Percentiles rank a stretch among this genome's conserved stretches.
phyloP scores from a whole-genome alignment of 2,888 invertebrate species.

The Cistogaster globosa region DNA sequence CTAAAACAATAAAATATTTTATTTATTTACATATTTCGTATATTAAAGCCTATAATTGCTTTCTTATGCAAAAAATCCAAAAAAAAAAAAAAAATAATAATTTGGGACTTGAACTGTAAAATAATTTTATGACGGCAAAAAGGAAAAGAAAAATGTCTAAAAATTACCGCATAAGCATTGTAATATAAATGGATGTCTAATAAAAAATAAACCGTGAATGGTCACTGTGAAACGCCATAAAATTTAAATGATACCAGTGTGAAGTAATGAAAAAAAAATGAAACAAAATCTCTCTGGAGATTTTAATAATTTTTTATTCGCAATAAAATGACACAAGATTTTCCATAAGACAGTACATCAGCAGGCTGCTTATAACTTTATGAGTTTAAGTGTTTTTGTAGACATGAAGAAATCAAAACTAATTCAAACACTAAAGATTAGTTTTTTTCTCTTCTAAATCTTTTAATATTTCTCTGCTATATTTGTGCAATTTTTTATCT shows the following conservation, averaged over 20 bases:
- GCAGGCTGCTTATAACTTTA: background rate
- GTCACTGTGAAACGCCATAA: no score
- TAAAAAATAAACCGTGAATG: no score
- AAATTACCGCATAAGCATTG: no score
- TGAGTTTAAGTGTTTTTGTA: conserved; percentile 2
- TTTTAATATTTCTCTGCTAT: background rate
- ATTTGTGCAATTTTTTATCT: conserved; percentile 7
- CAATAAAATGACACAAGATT: conserved; percentile 2
- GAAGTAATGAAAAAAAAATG: background rate
- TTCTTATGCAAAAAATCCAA: no score
- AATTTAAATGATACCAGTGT: background rate
- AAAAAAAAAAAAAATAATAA: no score
- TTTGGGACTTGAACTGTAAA: no score
- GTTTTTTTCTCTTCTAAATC: background rate
- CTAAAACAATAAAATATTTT: no score
- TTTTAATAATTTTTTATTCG: background rate
- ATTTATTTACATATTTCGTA: no score
- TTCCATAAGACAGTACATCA: conserved; percentile 1
- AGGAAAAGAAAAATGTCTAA: no score
- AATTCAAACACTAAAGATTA: background rate
- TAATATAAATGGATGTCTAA: no score
- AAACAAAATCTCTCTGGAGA: background rate
- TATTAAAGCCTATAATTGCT: no score
- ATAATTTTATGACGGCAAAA: no score
- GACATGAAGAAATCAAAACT: conserved; percentile 2